These are phyloP conservation scores for Pipistrellus pygmaeus DNA, from an alignment of 2,797 vertebrate species.

Conservation along the genomic window DNA sequence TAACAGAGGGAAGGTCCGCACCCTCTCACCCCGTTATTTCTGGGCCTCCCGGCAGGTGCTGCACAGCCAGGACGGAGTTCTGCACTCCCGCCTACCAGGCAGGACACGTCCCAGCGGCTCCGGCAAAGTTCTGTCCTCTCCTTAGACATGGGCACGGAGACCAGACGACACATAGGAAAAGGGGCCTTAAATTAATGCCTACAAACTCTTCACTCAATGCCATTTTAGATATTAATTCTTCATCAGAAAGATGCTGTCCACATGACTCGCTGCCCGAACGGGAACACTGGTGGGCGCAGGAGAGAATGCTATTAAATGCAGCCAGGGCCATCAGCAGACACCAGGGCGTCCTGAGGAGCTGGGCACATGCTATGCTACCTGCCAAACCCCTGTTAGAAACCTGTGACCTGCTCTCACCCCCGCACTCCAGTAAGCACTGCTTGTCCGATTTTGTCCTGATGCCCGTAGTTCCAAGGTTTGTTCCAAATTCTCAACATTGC, in stretches of 20 bases:
- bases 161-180: accelerated
- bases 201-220: background rate
- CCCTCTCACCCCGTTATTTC: too few species aligned
- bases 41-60: too few species aligned
- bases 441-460: background rate
- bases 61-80: too few species aligned
- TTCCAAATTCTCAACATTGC: background rate
- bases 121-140: background rate
- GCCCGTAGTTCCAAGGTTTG: background rate
- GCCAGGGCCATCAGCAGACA: background rate
- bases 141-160: background rate
- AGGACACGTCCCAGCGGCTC: accelerated
- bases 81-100: too few species aligned
- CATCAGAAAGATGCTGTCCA: background rate
- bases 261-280: background rate
- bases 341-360: background rate
- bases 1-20: too few species aligned
- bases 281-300: background rate
- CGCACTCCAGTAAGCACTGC: background rate
- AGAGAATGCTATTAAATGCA: background rate
- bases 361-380: accelerated
- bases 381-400: background rate
- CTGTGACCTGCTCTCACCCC: background rate
- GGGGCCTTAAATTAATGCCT: background rate
- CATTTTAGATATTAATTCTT: background rate